Percentiles rank a stretch among this genome's conserved stretches.
phyloP scores from a whole-genome alignment of 2,113 vertebrate genomes.

The Xiphias gladius region DNA sequence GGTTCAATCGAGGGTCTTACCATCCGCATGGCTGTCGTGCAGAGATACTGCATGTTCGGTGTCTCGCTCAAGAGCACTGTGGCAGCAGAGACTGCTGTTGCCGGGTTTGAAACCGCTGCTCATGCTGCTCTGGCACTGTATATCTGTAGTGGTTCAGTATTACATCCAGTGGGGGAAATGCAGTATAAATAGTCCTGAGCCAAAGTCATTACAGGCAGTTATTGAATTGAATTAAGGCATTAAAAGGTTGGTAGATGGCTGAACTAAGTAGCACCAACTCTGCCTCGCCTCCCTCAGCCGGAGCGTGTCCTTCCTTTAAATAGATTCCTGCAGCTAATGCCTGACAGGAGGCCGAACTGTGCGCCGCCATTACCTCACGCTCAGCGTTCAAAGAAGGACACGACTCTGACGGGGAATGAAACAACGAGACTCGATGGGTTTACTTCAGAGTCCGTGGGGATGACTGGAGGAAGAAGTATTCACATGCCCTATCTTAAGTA shows the following conservation, averaged over 20 bases:
- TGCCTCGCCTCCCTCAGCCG: neutral
- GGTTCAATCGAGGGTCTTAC: too few species aligned
- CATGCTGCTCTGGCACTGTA: neutral
- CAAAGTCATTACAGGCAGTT: conserved; percentile 43
- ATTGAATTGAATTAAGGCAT: conserved; percentile 44
- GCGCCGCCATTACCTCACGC: conserved; percentile 25
- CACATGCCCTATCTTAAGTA: too few species aligned
- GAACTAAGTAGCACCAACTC: conserved; percentile 5
- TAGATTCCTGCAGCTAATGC: conserved; percentile 37
- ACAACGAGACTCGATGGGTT: neutral
- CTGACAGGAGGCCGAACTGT: conserved; percentile 38
- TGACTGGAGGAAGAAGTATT: neutral
- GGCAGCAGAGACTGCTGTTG: neutral
- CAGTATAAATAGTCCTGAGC: conserved; percentile 31
- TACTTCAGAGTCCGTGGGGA: neutral
- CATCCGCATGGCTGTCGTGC: too few species aligned
- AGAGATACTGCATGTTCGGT: neutral
- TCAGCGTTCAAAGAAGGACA: conserved; percentile 7
- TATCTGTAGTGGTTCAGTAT: neutral
- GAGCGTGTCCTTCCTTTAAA: conserved; percentile 40
- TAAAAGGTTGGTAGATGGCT: conserved; percentile 36
- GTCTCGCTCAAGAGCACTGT: neutral
- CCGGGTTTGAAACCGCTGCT: neutral
- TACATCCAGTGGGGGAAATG: conserved; percentile 2
- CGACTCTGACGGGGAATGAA: neutral